phyloP scores from a whole-genome alignment of 2,113 vertebrate genomes.

The Fulmarus glacialis region DNA sequence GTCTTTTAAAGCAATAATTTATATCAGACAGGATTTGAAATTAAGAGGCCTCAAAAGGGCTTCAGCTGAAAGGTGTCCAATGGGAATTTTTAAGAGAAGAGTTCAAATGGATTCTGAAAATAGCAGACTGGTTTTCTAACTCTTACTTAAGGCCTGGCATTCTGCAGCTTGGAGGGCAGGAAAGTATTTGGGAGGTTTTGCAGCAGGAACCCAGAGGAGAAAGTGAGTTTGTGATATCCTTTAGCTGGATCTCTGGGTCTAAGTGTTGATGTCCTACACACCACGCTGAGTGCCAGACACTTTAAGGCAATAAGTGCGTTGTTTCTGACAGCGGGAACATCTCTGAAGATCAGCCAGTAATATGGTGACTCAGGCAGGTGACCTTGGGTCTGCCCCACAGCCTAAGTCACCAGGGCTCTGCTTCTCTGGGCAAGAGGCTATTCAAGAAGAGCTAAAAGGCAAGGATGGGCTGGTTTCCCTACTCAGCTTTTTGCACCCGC shows the following conservation, averaged over 20 bases:
- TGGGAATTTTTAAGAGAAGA: slow-evolving; percentile 8
- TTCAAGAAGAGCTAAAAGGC: background rate
- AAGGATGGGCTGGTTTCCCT: background rate
- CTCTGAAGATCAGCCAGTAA: background rate
- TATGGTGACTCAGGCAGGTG: background rate
- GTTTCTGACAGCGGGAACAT: background rate
- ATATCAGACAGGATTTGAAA: slow-evolving; percentile 9
- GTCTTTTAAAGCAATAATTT: slow-evolving; percentile 23
- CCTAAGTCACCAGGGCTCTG: background rate
- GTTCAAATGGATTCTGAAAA: background rate
- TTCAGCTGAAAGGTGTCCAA: slow-evolving; percentile 18
- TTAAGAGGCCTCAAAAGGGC: slow-evolving; percentile 40
- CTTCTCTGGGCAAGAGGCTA: background rate
- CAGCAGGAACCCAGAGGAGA: background rate
- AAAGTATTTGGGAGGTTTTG: background rate
- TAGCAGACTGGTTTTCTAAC: background rate
- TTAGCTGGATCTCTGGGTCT: background rate
- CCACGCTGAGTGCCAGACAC: rapidly evolving
- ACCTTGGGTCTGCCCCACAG: background rate
- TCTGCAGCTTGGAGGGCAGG: background rate
- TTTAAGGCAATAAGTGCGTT: background rate
- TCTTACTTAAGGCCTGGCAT: background rate
- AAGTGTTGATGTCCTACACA: rapidly evolving
- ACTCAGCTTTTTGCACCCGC: background rate
- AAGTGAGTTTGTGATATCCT: background rate